Percentiles rank a stretch among this genome's conserved stretches.
Evolutionary conservation across 2,797 vertebrate species (phyloP).

Genomic region (Otolemur crassicaudatus): DNA sequence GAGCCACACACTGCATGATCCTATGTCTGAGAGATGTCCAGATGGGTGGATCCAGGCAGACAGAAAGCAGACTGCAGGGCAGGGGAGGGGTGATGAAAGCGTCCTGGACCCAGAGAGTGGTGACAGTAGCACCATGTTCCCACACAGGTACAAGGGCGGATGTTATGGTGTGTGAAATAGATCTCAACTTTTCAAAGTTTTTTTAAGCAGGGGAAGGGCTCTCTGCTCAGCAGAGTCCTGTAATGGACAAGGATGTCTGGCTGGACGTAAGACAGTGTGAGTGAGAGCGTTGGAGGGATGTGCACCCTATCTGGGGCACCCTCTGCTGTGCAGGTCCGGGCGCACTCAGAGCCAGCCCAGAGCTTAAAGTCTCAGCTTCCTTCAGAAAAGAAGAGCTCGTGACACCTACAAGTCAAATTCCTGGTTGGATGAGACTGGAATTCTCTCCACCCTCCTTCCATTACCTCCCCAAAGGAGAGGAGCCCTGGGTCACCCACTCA

Average conservation of each 20-base stretch:
- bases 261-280: rapidly evolving
- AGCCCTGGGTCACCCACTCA: constrained; percentile 70
- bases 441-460: not conserved
- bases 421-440: not conserved
- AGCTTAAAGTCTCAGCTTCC: not conserved
- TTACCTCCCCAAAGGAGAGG: not conserved
- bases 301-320: rapidly evolving
- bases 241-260: rapidly evolving
- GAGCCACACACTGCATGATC: rapidly evolving
- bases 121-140: not conserved
- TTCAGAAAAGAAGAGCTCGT: rapidly evolving
- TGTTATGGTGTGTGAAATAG: not conserved
- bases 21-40: rapidly evolving
- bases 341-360: rapidly evolving
- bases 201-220: not conserved
- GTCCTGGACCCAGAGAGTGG: not conserved
- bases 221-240: not conserved
- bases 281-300: rapidly evolving
- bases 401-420: rapidly evolving
- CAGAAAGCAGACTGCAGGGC: not conserved
- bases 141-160: not conserved
- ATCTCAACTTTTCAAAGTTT: not conserved
- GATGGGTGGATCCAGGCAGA: not conserved
- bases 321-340: not conserved
- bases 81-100: not conserved